These are phyloP conservation scores for Aplochiton taeniatus DNA, from an alignment of 2,797 vertebrate genomes.

Conservation along the genomic window DNA sequence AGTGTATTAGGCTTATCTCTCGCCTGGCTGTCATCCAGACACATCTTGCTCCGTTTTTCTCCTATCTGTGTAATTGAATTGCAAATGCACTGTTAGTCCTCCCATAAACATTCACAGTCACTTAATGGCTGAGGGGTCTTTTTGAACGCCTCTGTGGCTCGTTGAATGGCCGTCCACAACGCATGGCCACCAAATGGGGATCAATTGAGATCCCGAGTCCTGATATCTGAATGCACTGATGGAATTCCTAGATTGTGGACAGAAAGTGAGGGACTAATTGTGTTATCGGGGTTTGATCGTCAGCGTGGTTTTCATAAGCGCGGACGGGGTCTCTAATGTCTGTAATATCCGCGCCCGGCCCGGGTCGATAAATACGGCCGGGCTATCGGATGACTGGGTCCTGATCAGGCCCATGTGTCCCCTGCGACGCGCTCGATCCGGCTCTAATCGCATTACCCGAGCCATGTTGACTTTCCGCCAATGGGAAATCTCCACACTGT, in stretches of 20 bases:
- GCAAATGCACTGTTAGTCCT: conserved; percentile 75
- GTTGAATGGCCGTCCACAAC: conserved; percentile 45
- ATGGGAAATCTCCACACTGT: conserved; percentile 81
- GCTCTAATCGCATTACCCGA: conserved; percentile 80
- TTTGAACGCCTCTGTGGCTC: conserved; percentile 61
- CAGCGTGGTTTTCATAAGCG: conserved; percentile 69
- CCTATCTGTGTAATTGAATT: conserved; percentile 81
- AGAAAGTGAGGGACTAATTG: conserved; percentile 73
- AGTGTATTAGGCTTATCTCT: conserved; percentile 82
- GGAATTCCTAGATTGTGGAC: conserved; percentile 68
- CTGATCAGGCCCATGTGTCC: conserved; percentile 83
- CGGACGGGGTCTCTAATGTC: conserved; percentile 67
- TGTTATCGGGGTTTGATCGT: conserved; percentile 72
- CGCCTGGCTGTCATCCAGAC: conserved; percentile 78
- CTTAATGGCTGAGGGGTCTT: conserved; percentile 62
- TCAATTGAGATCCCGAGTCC: conserved; percentile 65
- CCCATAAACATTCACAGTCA: conserved; percentile 73
- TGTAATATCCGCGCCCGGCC: conserved; percentile 67
- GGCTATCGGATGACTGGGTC: conserved; percentile 75
- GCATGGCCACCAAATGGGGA: conserved; percentile 52
- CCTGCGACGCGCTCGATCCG: conserved; percentile 70
- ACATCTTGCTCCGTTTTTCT: conserved; percentile 57
- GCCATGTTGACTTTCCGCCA: conserved; percentile 82
- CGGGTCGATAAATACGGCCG: conserved; percentile 73
- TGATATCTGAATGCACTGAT: conserved; percentile 71